Conservation (phyloP, 2,888 invertebrate genomes). For the Imbricaverruca yamaguchii region DNA sequence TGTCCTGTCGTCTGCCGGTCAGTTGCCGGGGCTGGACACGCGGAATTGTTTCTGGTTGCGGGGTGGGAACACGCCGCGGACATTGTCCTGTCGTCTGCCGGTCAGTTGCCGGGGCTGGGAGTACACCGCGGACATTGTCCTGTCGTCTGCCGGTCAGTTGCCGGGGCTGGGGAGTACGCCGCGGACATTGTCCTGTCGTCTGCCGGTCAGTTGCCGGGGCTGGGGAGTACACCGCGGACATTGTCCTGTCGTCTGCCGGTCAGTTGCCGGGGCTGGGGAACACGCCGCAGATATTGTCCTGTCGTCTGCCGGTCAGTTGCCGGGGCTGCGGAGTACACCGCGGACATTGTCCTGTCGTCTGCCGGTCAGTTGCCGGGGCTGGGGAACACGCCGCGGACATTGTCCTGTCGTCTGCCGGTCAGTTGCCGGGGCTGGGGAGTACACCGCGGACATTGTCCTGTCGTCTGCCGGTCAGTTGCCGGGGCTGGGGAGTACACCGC, state of each 20-base stretch:
- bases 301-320: slow-evolving; percentile 30
- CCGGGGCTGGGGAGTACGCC: not conserved
- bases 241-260: slow-evolving; percentile 33
- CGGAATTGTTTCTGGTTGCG: too few relatives aligned
- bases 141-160: slow-evolving; percentile 31
- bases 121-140: slow-evolving; percentile 29
- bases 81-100: slow-evolving; percentile 32
- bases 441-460: slow-evolving; percentile 30
- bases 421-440: not conserved
- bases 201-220: slow-evolving; percentile 27
- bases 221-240: slow-evolving; percentile 25
- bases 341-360: slow-evolving; percentile 32
- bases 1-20: too few relatives aligned
- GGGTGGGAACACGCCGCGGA: too few relatives aligned
- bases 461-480: slow-evolving; percentile 31
- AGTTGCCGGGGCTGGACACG: too few relatives aligned
- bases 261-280: not conserved
- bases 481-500: slow-evolving; percentile 2
- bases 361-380: slow-evolving; percentile 27
- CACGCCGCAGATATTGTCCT: slow-evolving; percentile 30
- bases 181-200: slow-evolving; percentile 32
- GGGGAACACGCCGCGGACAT: slow-evolving; percentile 27
- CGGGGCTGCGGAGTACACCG: slow-evolving; percentile 23
- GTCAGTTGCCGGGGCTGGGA: slow-evolving; percentile 17
- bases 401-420: slow-evolving; percentile 32